Conservation (phyloP, 2,113 vertebrate genomes). For the Rhodinocichla rosea region DNA sequence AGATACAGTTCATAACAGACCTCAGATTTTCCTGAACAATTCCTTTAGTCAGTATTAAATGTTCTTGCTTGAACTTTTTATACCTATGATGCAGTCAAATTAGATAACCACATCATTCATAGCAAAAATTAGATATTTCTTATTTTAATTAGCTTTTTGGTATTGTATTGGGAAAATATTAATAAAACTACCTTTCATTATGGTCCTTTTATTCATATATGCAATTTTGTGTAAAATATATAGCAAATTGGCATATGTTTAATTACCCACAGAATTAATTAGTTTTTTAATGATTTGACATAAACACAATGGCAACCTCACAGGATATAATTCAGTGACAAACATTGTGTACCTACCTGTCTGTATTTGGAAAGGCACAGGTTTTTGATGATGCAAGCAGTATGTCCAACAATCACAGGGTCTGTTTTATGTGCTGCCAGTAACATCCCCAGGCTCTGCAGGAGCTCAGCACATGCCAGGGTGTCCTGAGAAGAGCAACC, state of each 20-base stretch:
- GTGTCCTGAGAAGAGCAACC: conserved; percentile 61
- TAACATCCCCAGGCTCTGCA: conserved; percentile 68
- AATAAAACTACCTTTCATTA: neutral
- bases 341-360: conserved; percentile 5
- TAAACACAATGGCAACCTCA: neutral
- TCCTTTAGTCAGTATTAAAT: neutral
- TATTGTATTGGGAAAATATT: neutral
- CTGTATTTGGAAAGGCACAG: conserved; percentile 50
- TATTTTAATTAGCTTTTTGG: neutral
- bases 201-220: neutral
- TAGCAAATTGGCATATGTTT: neutral
- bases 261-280: neutral
- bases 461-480: conserved; percentile 67
- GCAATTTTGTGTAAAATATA: neutral
- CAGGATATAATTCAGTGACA: neutral
- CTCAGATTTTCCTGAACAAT: neutral
- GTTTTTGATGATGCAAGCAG: conserved; percentile 70
- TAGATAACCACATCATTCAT: neutral
- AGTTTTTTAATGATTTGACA: neutral
- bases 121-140: neutral
- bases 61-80: neutral
- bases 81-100: neutral
- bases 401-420: conserved; percentile 59
- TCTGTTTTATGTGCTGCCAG: conserved; percentile 60
- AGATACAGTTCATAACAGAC: neutral